phyloP scores from a whole-genome alignment of 2,797 vertebrate genomes.

The Crenichthys baileyi region DNA sequence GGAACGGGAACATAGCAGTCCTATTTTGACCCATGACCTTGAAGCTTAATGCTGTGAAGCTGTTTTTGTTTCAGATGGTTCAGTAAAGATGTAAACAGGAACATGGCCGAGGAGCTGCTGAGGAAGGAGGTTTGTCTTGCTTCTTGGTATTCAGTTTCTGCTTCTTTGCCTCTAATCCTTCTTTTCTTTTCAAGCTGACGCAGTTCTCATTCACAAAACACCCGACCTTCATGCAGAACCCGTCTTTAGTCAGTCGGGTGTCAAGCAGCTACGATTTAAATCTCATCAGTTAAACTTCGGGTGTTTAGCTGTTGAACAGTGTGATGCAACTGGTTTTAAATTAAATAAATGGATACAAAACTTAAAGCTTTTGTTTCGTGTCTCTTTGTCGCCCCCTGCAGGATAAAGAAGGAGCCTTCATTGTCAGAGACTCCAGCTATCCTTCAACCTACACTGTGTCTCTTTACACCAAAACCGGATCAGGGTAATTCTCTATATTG shows the following conservation, averaged over 20 bases:
- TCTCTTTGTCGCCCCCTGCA: conserved; percentile 70
- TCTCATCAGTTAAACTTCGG: neutral
- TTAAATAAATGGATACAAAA: neutral
- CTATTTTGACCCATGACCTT: no score
- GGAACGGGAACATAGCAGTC: no score
- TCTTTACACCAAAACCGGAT: conserved; percentile 85
- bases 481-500: conserved; percentile 77
- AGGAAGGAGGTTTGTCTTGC: conserved; percentile 84
- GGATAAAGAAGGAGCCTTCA: conserved; percentile 95
- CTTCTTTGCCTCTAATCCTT: neutral
- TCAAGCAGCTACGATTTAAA: neutral
- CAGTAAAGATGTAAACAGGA: conserved; percentile 89
- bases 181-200: no score
- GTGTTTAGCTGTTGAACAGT: no score
- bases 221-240: neutral
- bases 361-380: neutral
- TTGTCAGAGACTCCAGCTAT: conserved; percentile 92
- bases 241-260: no score
- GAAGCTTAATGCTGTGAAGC: neutral
- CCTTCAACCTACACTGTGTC: conserved; percentile 89
- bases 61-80: conserved; percentile 86
- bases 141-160: neutral
- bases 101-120: conserved; percentile 92
- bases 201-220: neutral
- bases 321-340: neutral